Evolutionary conservation across 1,140 invertebrate species (phyloP).

Genomic region (Orius insidiosus): DNA sequence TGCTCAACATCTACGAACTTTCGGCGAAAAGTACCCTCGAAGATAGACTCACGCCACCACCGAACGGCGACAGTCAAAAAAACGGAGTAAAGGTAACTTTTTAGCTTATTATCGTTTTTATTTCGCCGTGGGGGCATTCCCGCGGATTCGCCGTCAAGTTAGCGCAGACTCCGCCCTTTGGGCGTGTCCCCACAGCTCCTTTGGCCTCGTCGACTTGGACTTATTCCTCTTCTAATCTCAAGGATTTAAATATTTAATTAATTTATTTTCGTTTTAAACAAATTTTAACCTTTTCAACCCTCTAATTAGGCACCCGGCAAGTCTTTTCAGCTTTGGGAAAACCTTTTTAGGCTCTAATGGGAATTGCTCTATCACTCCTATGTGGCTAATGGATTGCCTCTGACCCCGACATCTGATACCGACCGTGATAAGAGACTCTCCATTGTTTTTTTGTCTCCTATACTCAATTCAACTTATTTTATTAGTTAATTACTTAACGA

Average conservation of each 20-base stretch:
- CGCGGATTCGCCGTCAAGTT: not conserved
- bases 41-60: conserved; percentile 24
- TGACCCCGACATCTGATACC: too few species aligned
- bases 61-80: conserved; percentile 20
- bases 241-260: too few species aligned
- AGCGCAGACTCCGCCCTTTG: not conserved
- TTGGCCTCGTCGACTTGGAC: not conserved
- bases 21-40: conserved; percentile 27
- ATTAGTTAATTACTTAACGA: too few species aligned
- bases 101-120: not conserved
- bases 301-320: not conserved
- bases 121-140: not conserved
- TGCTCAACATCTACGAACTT: conserved; percentile 65
- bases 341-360: too few species aligned
- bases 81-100: conserved; percentile 7
- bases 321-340: too few species aligned
- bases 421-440: too few species aligned
- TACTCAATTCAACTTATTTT: too few species aligned
- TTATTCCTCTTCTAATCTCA: too few species aligned
- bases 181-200: conserved; percentile 3
- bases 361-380: too few species aligned
- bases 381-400: too few species aligned
- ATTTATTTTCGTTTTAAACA: not conserved
- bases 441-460: too few species aligned
- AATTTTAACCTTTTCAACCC: conserved; percentile 5